These are phyloP conservation scores for Gambusia yucatana DNA, from an alignment of 2,797 vertebrate genomes.

Conservation along the genomic window DNA sequence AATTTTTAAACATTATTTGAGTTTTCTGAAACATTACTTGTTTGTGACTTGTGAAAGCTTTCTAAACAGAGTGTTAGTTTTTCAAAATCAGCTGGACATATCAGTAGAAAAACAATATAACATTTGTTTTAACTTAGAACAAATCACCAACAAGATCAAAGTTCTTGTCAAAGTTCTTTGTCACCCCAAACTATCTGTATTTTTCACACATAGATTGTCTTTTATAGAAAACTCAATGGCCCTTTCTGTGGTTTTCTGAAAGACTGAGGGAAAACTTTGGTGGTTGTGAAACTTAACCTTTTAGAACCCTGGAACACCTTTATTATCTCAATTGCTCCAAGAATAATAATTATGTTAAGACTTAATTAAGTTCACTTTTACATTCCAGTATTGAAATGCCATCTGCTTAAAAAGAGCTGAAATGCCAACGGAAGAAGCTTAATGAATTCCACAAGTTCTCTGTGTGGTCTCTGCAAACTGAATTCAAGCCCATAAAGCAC, in stretches of 20 bases:
- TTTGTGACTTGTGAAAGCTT: background rate
- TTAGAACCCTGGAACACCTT: conserved; percentile 1
- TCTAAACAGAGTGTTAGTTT: background rate
- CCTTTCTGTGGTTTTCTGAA: background rate
- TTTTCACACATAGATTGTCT: background rate
- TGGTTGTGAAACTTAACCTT: background rate
- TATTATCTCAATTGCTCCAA: background rate
- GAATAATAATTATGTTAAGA: conserved; percentile 3
- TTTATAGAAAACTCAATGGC: background rate
- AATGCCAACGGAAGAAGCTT: conserved; percentile 26
- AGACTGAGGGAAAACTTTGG: background rate
- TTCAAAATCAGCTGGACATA: background rate
- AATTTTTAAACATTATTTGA: background rate
- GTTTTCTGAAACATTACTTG: background rate
- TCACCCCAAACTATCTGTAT: too few species aligned
- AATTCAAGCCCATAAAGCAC: conserved; percentile 49
- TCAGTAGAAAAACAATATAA: background rate
- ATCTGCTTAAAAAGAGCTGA: conserved; percentile 17
- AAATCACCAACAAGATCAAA: background rate
- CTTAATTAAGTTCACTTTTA: background rate
- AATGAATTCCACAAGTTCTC: conserved; percentile 27
- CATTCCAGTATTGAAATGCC: conserved; percentile 17
- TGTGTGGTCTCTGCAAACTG: conserved; percentile 22
- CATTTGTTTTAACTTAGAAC: background rate
- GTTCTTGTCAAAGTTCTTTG: background rate